phyloP scores from a whole-genome alignment of 1,140 invertebrate species.

The Pseudobourletiella spinata region DNA sequence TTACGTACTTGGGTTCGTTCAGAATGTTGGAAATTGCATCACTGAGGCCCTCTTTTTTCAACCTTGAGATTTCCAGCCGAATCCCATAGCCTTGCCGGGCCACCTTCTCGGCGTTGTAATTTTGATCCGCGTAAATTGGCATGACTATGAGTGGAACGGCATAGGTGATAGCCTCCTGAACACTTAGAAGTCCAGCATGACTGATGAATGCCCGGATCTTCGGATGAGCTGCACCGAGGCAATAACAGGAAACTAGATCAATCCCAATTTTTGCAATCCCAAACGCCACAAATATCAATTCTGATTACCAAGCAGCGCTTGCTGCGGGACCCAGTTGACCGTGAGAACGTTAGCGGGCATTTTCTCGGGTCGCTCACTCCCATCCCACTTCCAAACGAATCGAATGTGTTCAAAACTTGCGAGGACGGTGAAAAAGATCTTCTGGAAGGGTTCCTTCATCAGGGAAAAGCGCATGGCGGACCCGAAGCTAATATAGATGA shows the following conservation, averaged over 20 bases:
- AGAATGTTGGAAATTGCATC: constrained; percentile 14
- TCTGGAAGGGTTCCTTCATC: background rate
- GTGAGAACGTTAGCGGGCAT: constrained; percentile 28
- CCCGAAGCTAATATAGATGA: constrained; percentile 26
- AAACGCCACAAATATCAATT: too few relatives aligned
- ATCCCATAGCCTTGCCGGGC: constrained; percentile 9
- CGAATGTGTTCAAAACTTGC: constrained; percentile 8
- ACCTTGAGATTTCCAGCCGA: constrained; percentile 1
- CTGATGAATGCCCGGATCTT: constrained; percentile 24
- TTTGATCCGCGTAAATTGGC: constrained; percentile 26
- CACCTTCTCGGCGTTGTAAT: constrained; percentile 16
- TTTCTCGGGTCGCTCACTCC: background rate
- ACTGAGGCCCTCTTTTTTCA: background rate
- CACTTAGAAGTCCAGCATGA: constrained; percentile 24
- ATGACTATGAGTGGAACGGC: constrained; percentile 23
- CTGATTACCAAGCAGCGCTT: constrained; percentile 30
- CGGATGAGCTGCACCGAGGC: constrained; percentile 18
- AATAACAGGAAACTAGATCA: background rate
- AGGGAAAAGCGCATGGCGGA: background rate
- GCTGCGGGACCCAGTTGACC: constrained; percentile 32
- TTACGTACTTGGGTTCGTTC: constrained; percentile 9
- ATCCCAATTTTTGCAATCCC: background rate
- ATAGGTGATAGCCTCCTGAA: constrained; percentile 22
- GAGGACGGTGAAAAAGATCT: constrained; percentile 16
- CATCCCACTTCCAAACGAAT: constrained; percentile 35